Base-by-base conservation (phyloP, 2,113 vertebrate genomes). In the Eurystomus gularis region DNA sequence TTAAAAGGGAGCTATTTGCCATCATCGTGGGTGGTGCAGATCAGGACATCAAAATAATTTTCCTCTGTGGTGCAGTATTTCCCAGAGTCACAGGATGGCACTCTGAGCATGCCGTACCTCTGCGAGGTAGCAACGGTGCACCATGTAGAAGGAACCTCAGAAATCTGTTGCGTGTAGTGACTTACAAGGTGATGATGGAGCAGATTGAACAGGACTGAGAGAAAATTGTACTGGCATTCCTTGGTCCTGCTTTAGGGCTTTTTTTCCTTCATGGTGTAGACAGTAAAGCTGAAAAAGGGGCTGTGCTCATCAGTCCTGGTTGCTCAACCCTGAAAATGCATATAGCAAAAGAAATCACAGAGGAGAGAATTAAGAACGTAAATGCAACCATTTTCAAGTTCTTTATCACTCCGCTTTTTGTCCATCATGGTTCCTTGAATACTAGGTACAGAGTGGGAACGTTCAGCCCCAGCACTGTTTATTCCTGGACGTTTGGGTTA, bases 31-130 rank as follows among this genome's bases (percentile, higher is more conserved):
- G 9, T 29, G 17, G 10, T 70, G 46, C 69, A 62, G 44, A n/a
- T 49, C 16, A 26, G 60, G 86, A 12, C 18, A 44, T 24, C 13
- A 17, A 37, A 39, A 37, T 39, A 29, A 44, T 62, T 69, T 51
- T 12, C 33, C 3, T 70, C 18, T 46, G 5, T 24, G 35, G 16
- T 96, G 90, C 82, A 93, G 17, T 95, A 71, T 92, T 95, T 77
- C 14, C 5, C 20, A 42, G 29, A 35, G 87, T 70, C 91, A 95
- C 91, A 82, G 71, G 96, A 78, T 93, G 96, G 91, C 91, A 86
- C 73, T 92, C 39, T 48, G 82, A 82, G 60, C 78, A 79, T 82
- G 44, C 75, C 31, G 6, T 90, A 79, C 37, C 37, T 72, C 33
- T 6, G 26, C 6, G 10, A 77, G n/a, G 55, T 29, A n/a, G 29